Base-by-base conservation (phyloP, 1,140 invertebrate species). In the Trialeurodes vaporariorum region DNA sequence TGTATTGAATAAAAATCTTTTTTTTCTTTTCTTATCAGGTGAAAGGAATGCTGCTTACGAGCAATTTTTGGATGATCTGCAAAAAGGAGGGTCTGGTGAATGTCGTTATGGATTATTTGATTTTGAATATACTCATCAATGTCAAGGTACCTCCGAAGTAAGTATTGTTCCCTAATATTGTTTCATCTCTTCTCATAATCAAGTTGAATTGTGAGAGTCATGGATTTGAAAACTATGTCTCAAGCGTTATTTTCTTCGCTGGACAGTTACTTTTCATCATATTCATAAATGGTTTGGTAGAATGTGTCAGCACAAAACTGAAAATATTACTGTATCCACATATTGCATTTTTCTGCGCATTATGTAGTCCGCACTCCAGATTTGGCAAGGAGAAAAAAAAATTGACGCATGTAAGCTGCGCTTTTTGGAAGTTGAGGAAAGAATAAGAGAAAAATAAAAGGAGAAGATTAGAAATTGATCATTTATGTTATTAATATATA, bases 51-150 rank as follows among this genome's bases (percentile, higher is more conserved):
- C 91, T 61, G 86, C 87, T 73, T 97, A 97, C 77, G 91, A 93
- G 72, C 83, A 87, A 76, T 96, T 96, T 83, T 84, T 96, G 69
- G 87, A 90, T 75, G 90, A 96, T 77, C 83, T 97, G 76, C 91
- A 94, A 79, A 90, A 91, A 74, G 90, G 89, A 61, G 93, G 92
- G 69, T 87, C 85, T 71, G 89, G 88, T 24, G 92, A 96, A 81
- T 95, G 93, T 82, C 91, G 93, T 80, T 96, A 96, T 80, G 93
- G 94, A 67, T 85, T 96, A 1, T 96, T 92, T 79, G 94, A 96
- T 78, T 96, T 95, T 77, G 93, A 94, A 82, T 95, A 94, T 79
- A 93, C 91, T 81, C 92, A 94, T 82, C 92, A 94, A 79, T 94
- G 92, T 79, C 92, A 94, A 81, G 92, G 93, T 75, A 94, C 92